Evolutionary conservation across 2,888 invertebrate genomes (phyloP).

Genomic region (Galerucella nymphaeae): DNA sequence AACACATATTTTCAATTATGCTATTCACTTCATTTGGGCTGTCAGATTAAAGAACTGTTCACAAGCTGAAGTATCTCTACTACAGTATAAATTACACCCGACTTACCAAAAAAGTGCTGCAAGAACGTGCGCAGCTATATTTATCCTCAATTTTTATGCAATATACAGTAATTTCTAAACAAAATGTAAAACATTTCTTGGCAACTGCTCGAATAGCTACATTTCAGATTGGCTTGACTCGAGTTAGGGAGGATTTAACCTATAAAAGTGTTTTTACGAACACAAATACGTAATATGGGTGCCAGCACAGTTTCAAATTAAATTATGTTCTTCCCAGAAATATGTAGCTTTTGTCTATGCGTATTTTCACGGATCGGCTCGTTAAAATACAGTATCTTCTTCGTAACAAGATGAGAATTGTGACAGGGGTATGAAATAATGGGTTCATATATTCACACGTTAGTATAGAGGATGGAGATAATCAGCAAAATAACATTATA

Average conservation of each 20-base stretch:
- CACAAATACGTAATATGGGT: slow-evolving; percentile 1
- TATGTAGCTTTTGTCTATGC: slow-evolving; percentile 4
- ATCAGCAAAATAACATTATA: too few species aligned
- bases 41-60: slow-evolving; percentile 64
- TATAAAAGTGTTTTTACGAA: slow-evolving; percentile 8
- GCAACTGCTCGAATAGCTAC: slow-evolving; percentile 32
- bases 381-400: not conserved
- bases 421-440: too few species aligned
- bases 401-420: too few species aligned
- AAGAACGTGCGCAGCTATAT: slow-evolving; percentile 45
- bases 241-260: slow-evolving; percentile 6
- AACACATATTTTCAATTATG: slow-evolving; percentile 65
- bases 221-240: slow-evolving; percentile 26
- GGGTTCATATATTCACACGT: too few species aligned
- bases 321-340: slow-evolving; percentile 2
- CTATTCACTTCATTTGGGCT: slow-evolving; percentile 63
- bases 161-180: slow-evolving; percentile 47
- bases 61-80: slow-evolving; percentile 58
- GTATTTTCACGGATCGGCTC: not conserved
- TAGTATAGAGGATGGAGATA: too few species aligned
- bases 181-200: slow-evolving; percentile 43
- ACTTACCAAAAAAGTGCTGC: slow-evolving; percentile 51
- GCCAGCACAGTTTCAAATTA: slow-evolving; percentile 6
- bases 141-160: slow-evolving; percentile 49
- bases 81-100: slow-evolving; percentile 58